Base-by-base conservation (phyloP, 2,888 invertebrate genomes). In the Philonicus albiceps region DNA sequence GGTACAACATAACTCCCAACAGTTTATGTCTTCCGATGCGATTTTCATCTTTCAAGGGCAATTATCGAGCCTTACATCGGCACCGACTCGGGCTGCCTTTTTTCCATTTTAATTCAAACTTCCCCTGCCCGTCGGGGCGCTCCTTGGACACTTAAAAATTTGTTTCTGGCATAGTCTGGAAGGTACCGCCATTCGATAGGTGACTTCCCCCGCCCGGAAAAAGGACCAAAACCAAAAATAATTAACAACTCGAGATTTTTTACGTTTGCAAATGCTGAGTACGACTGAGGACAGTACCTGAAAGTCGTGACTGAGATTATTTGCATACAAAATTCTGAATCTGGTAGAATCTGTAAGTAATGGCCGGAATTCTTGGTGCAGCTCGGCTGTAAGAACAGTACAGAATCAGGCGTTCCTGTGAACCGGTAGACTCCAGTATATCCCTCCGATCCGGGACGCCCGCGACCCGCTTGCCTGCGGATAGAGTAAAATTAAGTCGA, bases 221-320 rank as follows among this genome's bases (percentile, higher is more conserved):
- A 84, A 84, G 84, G 84, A 84, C 84, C 34, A 84, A 84, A 43
- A 72, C 30, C 43, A 43, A 53, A 85, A 85, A 85, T 85, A 85
- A 85, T 85, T 85, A 85, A 85, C 85, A 85, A 85, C 85, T 85
- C 73, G n/a, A 43, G 73, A 73, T 84, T 84, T 85, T 85, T 85
- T 85, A 75, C 85, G 31, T 85, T 75, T 85, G 75, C 74, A 75
- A 85, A 75, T 85, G 85, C 27, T 85, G 49, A 75, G 72, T 85
- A 85, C 85, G 31, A 75, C 75, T 75, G 75, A 75, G 85, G 75
- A 85, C 84, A 85, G 86, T 83, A 86, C 86, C 83, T 55, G 86
- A 86, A 86, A 86, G 74, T 86, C 86, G 86, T 86, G 86, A 86
- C 86, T 86, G 40, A 83, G 86, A 86, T 86, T 83, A 83, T 86